These are phyloP conservation scores for Phoeniculus purpureus DNA, from an alignment of 2,797 vertebrate species.

Conservation along the genomic window DNA sequence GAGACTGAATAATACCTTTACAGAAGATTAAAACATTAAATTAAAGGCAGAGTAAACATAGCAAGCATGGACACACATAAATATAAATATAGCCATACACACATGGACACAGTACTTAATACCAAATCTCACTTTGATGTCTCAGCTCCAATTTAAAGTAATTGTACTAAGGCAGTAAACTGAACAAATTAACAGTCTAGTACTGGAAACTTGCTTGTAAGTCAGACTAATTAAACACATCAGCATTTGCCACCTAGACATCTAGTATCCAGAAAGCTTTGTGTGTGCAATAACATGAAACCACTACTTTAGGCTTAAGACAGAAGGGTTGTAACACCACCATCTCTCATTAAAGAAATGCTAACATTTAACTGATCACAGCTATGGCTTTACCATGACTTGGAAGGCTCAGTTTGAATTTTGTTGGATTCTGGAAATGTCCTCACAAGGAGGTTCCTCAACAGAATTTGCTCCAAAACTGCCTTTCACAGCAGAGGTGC, in stretches of 20 bases:
- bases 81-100: not conserved
- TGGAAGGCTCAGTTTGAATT: not conserved
- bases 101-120: not conserved
- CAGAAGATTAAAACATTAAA: not conserved
- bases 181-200: constrained; percentile 7
- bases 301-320: not conserved
- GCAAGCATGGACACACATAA: not conserved
- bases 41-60: not conserved
- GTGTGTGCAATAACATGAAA: not conserved
- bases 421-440: not conserved
- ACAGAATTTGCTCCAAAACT: not conserved
- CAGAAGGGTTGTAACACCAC: not conserved
- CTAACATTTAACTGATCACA: not conserved
- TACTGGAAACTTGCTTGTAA: not conserved
- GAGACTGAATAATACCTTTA: not conserved
- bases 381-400: not conserved
- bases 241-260: not conserved
- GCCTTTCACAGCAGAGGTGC: not conserved
- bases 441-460: not conserved
- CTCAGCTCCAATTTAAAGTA: not conserved
- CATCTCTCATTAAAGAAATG: not conserved
- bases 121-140: not conserved
- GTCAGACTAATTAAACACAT: constrained; percentile 7
- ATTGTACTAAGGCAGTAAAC: not conserved
- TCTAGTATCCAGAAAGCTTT: not conserved